phyloP scores from a whole-genome alignment of 2,888 invertebrate species.

The Frankliniella fusca region DNA sequence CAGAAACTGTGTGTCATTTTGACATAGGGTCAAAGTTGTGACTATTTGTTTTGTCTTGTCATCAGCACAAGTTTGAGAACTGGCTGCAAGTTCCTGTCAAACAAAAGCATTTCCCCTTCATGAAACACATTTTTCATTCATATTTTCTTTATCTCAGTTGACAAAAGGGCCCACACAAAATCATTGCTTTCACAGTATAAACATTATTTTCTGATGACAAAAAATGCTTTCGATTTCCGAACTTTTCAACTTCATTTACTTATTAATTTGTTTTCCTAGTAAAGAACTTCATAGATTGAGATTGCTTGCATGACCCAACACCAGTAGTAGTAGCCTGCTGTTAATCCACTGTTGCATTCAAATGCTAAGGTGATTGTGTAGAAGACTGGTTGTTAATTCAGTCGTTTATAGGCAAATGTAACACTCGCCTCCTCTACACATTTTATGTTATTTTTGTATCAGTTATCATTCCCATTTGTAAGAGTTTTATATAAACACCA shows the following conservation, averaged over 20 bases:
- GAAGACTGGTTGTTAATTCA: neutral
- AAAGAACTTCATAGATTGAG: neutral
- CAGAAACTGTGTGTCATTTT: no score
- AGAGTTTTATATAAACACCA: neutral
- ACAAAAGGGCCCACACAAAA: no score
- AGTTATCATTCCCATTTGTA: conserved; percentile 15
- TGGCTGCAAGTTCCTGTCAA: no score
- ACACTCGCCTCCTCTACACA: neutral
- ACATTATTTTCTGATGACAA: neutral
- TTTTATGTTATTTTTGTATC: conserved; percentile 14
- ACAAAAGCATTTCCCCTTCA: no score
- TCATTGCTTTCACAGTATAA: neutral
- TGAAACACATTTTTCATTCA: no score
- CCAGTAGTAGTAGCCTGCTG: neutral
- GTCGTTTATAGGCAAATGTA: neutral
- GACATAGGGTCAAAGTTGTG: no score
- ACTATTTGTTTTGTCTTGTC: no score
- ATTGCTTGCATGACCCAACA: neutral
- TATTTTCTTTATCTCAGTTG: no score
- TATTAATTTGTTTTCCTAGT: no score
- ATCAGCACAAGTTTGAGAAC: no score
- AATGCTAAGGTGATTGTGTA: neutral
- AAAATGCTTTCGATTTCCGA: neutral
- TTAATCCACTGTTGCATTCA: neutral
- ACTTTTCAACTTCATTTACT: no score